Evolutionary conservation across 1,140 invertebrate genomes (phyloP).

Genomic region (Ceratina calcarata): DNA sequence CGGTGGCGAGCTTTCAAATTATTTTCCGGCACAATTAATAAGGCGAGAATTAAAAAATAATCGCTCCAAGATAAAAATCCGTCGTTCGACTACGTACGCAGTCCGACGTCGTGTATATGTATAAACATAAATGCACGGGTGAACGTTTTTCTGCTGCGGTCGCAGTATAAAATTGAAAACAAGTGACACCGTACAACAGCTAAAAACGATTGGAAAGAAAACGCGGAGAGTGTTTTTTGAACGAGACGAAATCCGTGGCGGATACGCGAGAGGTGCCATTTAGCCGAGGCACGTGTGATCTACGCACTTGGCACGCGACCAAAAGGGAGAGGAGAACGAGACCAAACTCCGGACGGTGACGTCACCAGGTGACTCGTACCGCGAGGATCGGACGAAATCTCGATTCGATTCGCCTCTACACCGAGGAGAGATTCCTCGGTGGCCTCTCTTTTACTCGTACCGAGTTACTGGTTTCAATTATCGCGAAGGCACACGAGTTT

Average conservation of each 20-base stretch:
- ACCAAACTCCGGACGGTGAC: slow-evolving; percentile 47
- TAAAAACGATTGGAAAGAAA: neutral
- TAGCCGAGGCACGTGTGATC: slow-evolving; percentile 62
- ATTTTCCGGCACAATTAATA: no score
- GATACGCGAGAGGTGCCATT: slow-evolving; percentile 53
- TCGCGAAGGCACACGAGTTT: neutral
- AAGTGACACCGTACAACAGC: no score
- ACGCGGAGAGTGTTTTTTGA: neutral
- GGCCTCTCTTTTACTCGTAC: no score
- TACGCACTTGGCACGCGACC: slow-evolving; percentile 71
- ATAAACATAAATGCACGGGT: no score
- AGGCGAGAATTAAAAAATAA: no score
- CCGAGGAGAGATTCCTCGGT: neutral
- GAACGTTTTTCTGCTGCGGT: no score
- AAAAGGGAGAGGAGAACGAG: slow-evolving; percentile 54
- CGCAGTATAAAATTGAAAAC: no score
- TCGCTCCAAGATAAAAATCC: no score
- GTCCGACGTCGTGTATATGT: no score
- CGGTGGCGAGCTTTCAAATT: no score
- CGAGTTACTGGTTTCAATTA: neutral
- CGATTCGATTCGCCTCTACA: neutral
- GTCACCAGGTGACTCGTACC: slow-evolving; percentile 42
- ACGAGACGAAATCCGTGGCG: slow-evolving; percentile 26
- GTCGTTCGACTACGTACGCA: no score
- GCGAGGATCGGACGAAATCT: slow-evolving; percentile 1